phyloP scores from a whole-genome alignment of 2,113 vertebrate genomes.

The Boulengeromyrus knoepffleri region DNA sequence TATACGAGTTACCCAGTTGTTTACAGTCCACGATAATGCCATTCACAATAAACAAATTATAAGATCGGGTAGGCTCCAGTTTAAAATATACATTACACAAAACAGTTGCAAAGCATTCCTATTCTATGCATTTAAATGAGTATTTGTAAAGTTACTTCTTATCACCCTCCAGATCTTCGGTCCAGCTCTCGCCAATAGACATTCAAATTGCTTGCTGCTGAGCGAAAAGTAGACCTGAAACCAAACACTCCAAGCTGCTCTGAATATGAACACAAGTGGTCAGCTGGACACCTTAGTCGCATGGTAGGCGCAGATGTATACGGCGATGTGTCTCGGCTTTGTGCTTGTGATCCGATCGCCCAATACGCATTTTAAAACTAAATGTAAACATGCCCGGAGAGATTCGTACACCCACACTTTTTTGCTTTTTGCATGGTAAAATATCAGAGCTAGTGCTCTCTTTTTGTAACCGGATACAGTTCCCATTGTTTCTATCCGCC shows the following conservation, averaged over 20 bases:
- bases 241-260: neutral
- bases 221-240: neutral
- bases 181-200: neutral
- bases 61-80: neutral
- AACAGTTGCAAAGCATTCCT: neutral
- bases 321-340: neutral
- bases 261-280: neutral
- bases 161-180: neutral
- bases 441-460: neutral
- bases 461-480: neutral
- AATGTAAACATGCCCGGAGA: neutral
- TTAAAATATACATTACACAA: neutral
- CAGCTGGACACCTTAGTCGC: neutral
- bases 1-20: neutral
- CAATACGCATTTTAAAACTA: neutral
- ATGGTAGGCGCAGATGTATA: too few species aligned
- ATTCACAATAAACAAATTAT: neutral
- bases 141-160: neutral
- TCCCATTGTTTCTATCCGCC: too few species aligned
- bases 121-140: neutral
- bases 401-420: neutral
- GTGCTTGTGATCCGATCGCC: neutral
- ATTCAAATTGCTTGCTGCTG: neutral
- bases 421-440: neutral
- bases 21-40: neutral